phyloP scores from a whole-genome alignment of 1,140 invertebrate genomes.

The Aphelenchoides besseyi region DNA sequence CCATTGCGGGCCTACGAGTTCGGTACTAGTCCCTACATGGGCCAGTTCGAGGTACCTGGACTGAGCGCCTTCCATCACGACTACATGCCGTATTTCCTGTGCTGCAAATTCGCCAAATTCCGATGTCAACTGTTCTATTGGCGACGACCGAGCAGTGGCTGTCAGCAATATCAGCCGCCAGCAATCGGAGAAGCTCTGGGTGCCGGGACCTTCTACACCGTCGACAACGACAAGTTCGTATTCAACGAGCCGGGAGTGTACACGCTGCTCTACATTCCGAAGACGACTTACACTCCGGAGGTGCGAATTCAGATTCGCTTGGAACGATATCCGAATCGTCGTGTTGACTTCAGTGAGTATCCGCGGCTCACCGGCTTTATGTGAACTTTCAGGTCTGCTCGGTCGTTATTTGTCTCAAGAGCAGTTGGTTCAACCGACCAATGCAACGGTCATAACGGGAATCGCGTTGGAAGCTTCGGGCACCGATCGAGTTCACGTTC shows the following conservation, averaged over 20 bases:
- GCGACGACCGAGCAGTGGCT: constrained; percentile 57
- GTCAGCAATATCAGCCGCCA: constrained; percentile 61
- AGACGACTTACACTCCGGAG: constrained; percentile 56
- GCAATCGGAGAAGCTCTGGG: constrained; percentile 54
- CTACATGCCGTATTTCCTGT: constrained; percentile 62
- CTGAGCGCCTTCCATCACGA: constrained; percentile 59
- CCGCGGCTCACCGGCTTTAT: constrained; percentile 22
- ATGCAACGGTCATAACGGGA: constrained; percentile 60
- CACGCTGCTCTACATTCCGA: constrained; percentile 60
- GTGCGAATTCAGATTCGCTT: constrained; percentile 59
- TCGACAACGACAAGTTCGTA: constrained; percentile 62
- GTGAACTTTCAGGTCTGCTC: constrained; percentile 48
- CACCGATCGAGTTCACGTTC: constrained; percentile 58
- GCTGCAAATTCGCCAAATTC: constrained; percentile 61
- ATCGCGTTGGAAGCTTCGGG: constrained; percentile 60
- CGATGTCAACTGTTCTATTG: constrained; percentile 62
- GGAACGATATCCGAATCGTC: constrained; percentile 59
- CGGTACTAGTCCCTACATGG: constrained; percentile 56
- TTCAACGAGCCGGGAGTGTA: constrained; percentile 62
- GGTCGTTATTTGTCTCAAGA: constrained; percentile 59
- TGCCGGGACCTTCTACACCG: constrained; percentile 57
- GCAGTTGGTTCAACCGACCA: constrained; percentile 59
- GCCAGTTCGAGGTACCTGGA: constrained; percentile 48
- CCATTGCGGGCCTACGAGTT: constrained; percentile 60
- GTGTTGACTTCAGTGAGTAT: constrained; percentile 56